These are phyloP conservation scores for Caretta caretta DNA, from an alignment of 2,113 vertebrate genomes.

Conservation along the genomic window DNA sequence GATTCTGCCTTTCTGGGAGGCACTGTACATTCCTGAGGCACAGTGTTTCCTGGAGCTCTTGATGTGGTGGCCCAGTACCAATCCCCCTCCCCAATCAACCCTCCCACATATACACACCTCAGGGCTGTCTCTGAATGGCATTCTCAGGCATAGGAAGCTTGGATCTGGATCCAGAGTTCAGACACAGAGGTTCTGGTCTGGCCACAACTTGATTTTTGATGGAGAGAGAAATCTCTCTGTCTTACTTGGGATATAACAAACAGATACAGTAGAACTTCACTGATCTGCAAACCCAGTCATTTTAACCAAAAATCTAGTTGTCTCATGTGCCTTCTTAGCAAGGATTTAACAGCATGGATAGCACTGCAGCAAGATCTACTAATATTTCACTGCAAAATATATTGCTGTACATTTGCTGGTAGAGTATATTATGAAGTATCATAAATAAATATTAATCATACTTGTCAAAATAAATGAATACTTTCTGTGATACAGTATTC, in stretches of 20 bases:
- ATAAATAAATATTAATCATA: constrained; percentile 75
- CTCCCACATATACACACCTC: background rate
- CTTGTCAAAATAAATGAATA: constrained; percentile 73
- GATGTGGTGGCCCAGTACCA: background rate
- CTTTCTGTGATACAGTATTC: constrained; percentile 41
- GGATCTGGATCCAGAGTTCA: background rate
- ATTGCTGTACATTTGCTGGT: constrained; percentile 39
- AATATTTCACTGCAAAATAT: constrained; percentile 13
- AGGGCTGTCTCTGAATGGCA: background rate
- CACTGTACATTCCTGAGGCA: background rate
- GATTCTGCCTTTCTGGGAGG: background rate
- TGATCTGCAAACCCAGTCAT: background rate
- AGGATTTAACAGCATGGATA: background rate
- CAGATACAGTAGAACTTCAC: background rate
- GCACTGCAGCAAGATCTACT: constrained; percentile 14
- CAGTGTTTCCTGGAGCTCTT: background rate
- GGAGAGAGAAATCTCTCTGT: background rate
- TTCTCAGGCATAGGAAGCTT: background rate
- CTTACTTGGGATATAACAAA: background rate
- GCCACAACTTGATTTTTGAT: background rate
- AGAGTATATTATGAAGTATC: constrained; percentile 49
- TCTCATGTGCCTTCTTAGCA: background rate
- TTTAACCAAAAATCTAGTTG: background rate
- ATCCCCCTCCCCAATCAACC: background rate
- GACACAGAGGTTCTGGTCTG: background rate